A percentile compares a stretch with the other conserved stretches of the same genome.
These are phyloP conservation scores for Fopius arisanus DNA, from an alignment of 1,140 invertebrate species.

Conservation along the genomic window DNA sequence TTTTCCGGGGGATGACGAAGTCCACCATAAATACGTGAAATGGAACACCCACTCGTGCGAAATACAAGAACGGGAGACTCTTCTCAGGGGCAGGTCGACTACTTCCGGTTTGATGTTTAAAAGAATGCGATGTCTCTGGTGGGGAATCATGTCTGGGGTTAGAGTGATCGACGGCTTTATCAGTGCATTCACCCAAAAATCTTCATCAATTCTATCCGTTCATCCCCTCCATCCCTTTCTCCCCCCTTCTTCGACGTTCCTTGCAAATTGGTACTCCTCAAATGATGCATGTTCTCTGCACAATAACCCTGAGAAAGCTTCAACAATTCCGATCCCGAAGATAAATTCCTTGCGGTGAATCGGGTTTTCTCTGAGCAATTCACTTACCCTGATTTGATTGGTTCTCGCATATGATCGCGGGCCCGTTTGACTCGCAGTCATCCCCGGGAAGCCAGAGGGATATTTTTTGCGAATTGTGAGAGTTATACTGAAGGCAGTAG, in stretches of 20 bases:
- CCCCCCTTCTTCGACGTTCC: no score
- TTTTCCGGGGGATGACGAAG: constrained; percentile 27
- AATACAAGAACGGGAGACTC: constrained; percentile 35
- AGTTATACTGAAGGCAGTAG: constrained; percentile 45
- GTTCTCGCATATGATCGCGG: constrained; percentile 46
- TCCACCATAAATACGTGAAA: constrained; percentile 37
- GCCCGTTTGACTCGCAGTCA: background rate
- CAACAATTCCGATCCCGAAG: background rate
- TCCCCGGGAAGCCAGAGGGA: constrained; percentile 46
- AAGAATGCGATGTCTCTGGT: no score
- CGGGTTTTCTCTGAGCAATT: constrained; percentile 41
- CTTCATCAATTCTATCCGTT: no score
- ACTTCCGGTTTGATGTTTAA: no score
- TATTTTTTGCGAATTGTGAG: constrained; percentile 15
- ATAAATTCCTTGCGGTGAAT: background rate
- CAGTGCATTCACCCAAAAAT: no score
- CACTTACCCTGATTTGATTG: constrained; percentile 64
- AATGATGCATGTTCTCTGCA: no score
- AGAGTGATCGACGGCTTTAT: no score
- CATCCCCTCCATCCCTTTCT: no score
- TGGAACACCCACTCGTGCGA: constrained; percentile 29
- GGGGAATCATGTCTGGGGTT: no score
- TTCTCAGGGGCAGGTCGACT: background rate
- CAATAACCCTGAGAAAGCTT: background rate
- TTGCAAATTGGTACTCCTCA: no score